phyloP scores from a whole-genome alignment of 2,888 invertebrate species.

The Mesodorylaimus sp. region DNA sequence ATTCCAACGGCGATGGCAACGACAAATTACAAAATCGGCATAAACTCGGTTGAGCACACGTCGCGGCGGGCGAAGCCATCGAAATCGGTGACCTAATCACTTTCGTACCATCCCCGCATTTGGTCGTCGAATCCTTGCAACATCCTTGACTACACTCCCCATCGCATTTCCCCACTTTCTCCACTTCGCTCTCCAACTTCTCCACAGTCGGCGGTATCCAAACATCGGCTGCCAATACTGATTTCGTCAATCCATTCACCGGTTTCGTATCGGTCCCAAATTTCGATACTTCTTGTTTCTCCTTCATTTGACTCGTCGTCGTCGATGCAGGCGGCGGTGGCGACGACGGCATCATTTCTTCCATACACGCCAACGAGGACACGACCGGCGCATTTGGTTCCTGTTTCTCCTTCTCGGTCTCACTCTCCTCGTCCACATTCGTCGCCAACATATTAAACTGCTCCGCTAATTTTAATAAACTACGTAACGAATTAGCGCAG shows the following conservation, averaged over 20 bases:
- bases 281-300: neutral
- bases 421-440: neutral
- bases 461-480: slow-evolving; percentile 37
- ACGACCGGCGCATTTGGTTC: neutral
- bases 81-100: neutral
- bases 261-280: neutral
- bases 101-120: neutral
- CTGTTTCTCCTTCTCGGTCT: neutral
- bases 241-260: neutral
- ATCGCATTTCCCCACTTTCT: too few relatives aligned
- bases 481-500: slow-evolving; percentile 78
- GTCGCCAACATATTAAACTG: neutral
- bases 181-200: neutral
- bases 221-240: slow-evolving; percentile 6
- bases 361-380: neutral
- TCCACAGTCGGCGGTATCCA: slow-evolving; percentile 9
- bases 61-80: too few relatives aligned
- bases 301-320: neutral
- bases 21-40: slow-evolving; percentile 21
- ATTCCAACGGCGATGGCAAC: slow-evolving; percentile 10
- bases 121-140: neutral
- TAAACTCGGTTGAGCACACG: neutral
- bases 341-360: neutral
- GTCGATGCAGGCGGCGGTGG: neutral
- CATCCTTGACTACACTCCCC: too few relatives aligned